A percentile compares a stretch with the other conserved stretches of the same genome.
These are phyloP conservation scores for Saguinus oedipus DNA, from an alignment of 2,797 vertebrate genomes.

Conservation along the genomic window DNA sequence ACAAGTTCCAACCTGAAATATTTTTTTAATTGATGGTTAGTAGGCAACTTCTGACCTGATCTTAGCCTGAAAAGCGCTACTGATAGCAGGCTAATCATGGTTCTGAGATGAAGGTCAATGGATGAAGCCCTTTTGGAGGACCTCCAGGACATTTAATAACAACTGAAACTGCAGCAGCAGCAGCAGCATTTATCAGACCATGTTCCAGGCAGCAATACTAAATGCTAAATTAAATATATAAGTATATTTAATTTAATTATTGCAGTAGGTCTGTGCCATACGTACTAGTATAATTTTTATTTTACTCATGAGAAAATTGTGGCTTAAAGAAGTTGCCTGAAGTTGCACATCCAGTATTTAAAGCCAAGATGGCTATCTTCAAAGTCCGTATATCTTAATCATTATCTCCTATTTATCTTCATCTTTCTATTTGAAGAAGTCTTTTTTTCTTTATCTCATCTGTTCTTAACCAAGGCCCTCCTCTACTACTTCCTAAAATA, in stretches of 20 bases:
- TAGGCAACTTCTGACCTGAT: not conserved
- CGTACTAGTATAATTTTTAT: not conserved
- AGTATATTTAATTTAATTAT: constrained; percentile 41
- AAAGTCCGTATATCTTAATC: constrained; percentile 10
- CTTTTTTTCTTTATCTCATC: constrained; percentile 13
- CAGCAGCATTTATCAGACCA: constrained; percentile 14
- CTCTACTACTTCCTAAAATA: constrained; percentile 15
- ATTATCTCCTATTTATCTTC: not conserved
- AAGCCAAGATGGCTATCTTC: not conserved
- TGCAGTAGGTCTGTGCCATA: not conserved
- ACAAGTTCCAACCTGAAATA: not conserved
- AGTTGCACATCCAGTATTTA: not conserved
- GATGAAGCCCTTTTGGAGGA: not conserved
- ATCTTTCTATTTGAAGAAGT: constrained; percentile 30
- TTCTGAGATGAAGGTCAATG: constrained; percentile 2
- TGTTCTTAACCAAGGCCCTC: constrained; percentile 3
- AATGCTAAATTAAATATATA: not conserved
- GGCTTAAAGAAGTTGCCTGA: constrained; percentile 30
- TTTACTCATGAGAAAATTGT: constrained; percentile 28
- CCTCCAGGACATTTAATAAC: not conserved
- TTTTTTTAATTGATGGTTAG: constrained; percentile 11
- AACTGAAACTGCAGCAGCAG: not conserved
- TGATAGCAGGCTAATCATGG: not conserved
- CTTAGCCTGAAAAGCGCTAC: constrained; percentile 38
- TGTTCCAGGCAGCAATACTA: constrained; percentile 8